These are phyloP conservation scores for Bombus breviceps DNA, from an alignment of 1,140 invertebrate genomes.

Conservation along the genomic window DNA sequence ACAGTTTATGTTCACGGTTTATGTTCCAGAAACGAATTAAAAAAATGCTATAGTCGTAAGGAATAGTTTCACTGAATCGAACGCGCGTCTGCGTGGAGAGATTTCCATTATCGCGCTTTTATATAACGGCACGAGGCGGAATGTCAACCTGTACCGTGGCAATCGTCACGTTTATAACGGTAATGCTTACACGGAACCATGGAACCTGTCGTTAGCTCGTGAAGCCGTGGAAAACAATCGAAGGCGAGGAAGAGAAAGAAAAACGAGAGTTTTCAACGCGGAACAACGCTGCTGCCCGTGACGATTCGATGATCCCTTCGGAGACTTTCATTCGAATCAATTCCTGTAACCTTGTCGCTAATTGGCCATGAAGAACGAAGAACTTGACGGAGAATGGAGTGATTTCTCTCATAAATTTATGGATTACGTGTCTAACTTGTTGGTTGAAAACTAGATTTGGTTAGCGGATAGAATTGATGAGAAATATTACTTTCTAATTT, in stretches of 20 bases:
- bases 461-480: not conserved
- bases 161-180: constrained; percentile 42
- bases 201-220: constrained; percentile 18
- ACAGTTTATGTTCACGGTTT: not conserved
- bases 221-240: constrained; percentile 43
- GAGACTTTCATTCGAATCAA: not conserved
- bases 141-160: constrained; percentile 31
- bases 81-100: not conserved
- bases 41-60: not conserved
- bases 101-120: constrained; percentile 38
- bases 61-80: not conserved
- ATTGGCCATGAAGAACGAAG: not conserved
- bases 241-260: constrained; percentile 14
- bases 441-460: too few species aligned
- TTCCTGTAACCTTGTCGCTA: not conserved
- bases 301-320: not conserved
- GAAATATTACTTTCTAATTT: not conserved
- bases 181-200: constrained; percentile 39
- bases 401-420: not conserved
- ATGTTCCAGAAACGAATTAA: not conserved
- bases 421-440: too few species aligned
- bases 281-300: not conserved
- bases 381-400: not conserved
- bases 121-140: constrained; percentile 51
- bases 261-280: constrained; percentile 33